A percentile compares a stretch with the other conserved stretches of the same genome.
These are phyloP conservation scores for Agraylea sexmaculata DNA, from an alignment of 1,140 invertebrate genomes.

Conservation along the genomic window DNA sequence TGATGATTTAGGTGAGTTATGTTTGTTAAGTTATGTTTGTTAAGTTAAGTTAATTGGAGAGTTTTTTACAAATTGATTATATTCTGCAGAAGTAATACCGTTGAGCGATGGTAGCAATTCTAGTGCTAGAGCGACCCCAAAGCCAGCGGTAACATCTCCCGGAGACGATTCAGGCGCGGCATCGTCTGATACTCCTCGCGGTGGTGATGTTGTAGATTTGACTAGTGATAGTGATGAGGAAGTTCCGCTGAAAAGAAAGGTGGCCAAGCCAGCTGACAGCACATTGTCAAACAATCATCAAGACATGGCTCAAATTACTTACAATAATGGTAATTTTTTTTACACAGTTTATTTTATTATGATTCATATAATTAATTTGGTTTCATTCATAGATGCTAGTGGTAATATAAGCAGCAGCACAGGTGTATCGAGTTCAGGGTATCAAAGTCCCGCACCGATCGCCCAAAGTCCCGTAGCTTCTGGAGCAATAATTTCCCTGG, in stretches of 20 bases:
- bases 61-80: slow-evolving; percentile 21
- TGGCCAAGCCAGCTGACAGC: slow-evolving; percentile 29
- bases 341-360: slow-evolving; percentile 2
- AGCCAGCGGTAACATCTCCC: slow-evolving; percentile 20
- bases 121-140: slow-evolving; percentile 20
- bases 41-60: slow-evolving; percentile 17
- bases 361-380: neutral
- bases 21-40: slow-evolving; percentile 7
- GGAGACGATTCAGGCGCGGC: neutral
- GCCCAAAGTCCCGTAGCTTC: slow-evolving; percentile 10
- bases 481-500: slow-evolving; percentile 40
- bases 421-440: slow-evolving; percentile 44
- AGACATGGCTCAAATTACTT: slow-evolving; percentile 5
- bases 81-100: slow-evolving; percentile 32
- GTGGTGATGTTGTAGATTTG: slow-evolving; percentile 28
- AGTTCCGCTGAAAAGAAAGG: slow-evolving; percentile 34
- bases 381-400: slow-evolving; percentile 16
- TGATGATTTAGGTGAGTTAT: slow-evolving; percentile 36
- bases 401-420: slow-evolving; percentile 29
- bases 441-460: slow-evolving; percentile 31
- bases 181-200: neutral
- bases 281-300: slow-evolving; percentile 21
- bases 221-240: slow-evolving; percentile 39
- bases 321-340: slow-evolving; percentile 17
- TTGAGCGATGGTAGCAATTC: slow-evolving; percentile 27